Evolutionary conservation across 2,113 vertebrate species (phyloP), one percentile per base, ranked within the genome.

Genomic region (Dipodomys ordii): DNA sequence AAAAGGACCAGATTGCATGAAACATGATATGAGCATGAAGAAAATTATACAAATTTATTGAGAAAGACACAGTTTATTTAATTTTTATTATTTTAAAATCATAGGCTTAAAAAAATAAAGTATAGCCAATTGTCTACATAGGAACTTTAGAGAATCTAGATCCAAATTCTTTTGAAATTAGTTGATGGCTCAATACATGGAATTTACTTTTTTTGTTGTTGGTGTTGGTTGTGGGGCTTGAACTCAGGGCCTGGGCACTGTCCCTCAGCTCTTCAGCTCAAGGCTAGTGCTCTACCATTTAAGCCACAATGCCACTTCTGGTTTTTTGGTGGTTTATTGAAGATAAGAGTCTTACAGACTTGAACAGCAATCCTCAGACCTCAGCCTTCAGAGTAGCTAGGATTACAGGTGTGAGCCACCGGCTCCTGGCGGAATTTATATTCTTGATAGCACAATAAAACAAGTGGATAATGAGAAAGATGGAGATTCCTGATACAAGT

Each of bases 81-180:
- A 57, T 16, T 16, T 16, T 18, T 57, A 57, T 57, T 18, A 57
- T 57, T 57, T 57, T 57, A 4, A 57, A 57, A 13, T 15, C 49
- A 49, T 49, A 49, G 44, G 74, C 23, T 87, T 84, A 87, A 92
- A 84, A 84, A 83, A 87, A 88, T 83, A 82, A 89, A 92, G 78
- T 69, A 18, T n/a, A 69, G 60, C n/a, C 53, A 83, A 4, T 90
- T 78, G 46, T 81, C 65, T 88, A 49, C 25, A 64, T 60, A 35
- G 32, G 71, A 92, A 67, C 39, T 68, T 53, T 80, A 86, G 69
- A 67, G 68, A 90, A 67, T 83, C 86, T 79, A 83, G 83, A 80
- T 89, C 91, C 82, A 88, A 96, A 71, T 87, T 49, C 67, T 71
- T 73, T 77, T 87, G 49, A 85, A 95, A 90, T 80, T 76, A 95